Conservation (phyloP, 1,140 invertebrate species). For the Colletes latitarsis region DNA sequence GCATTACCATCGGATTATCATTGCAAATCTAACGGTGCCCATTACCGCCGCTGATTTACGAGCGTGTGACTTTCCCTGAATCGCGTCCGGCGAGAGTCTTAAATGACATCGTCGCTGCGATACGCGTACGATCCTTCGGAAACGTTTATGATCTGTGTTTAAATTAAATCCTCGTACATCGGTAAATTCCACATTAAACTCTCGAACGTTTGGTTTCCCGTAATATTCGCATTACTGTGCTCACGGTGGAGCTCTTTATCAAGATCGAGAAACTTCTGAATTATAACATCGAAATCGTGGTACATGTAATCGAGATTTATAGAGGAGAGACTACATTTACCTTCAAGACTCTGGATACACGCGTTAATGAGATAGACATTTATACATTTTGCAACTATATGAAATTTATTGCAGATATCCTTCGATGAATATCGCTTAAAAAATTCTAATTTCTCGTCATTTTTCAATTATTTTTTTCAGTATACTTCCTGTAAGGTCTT, state of each 20-base stretch:
- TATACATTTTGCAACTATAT: slow-evolving; percentile 4
- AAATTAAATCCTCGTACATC: background rate
- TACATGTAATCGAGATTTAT: background rate
- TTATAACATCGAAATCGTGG: background rate
- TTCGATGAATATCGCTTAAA: no score
- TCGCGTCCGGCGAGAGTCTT: slow-evolving; percentile 46
- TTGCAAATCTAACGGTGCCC: slow-evolving; percentile 69
- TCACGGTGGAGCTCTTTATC: background rate
- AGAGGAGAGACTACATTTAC: background rate
- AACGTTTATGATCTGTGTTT: slow-evolving; percentile 6
- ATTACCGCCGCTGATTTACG: slow-evolving; percentile 66
- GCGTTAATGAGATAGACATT: slow-evolving; percentile 1
- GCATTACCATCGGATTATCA: slow-evolving; percentile 69
- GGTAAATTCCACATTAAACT: background rate
- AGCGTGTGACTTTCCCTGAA: slow-evolving; percentile 66
- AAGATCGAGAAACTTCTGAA: background rate
- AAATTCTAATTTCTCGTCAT: no score
- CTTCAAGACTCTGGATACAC: no score
- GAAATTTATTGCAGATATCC: background rate
- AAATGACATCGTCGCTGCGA: slow-evolving; percentile 33
- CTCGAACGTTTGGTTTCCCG: no score
- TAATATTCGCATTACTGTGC: background rate
- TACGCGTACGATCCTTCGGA: background rate
- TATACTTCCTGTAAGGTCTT: no score
- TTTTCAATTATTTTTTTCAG: no score